phyloP scores from a whole-genome alignment of 2,797 vertebrate species.

The Argya squamiceps region DNA sequence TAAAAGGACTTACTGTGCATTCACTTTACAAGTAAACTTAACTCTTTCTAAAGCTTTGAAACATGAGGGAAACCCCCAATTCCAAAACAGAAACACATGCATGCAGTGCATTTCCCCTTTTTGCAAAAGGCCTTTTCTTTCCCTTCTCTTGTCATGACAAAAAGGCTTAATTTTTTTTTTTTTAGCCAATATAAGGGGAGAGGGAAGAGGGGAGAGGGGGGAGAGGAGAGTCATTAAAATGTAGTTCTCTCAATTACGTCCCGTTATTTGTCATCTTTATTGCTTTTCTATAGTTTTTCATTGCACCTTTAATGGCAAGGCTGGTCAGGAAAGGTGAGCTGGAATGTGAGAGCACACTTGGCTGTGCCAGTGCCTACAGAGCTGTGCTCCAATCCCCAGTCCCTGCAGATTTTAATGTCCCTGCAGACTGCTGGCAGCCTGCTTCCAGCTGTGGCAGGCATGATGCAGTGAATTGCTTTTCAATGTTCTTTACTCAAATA shows the following conservation, averaged over 20 bases:
- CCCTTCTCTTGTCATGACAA: slow-evolving; percentile 3
- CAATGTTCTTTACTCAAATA: slow-evolving; percentile 99
- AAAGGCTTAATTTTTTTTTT: slow-evolving; percentile 14
- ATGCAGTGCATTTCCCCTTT: background rate
- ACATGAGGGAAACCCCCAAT: background rate
- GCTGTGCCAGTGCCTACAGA: slow-evolving; percentile 80
- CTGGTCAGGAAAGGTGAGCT: slow-evolving; percentile 79
- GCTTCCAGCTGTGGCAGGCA: slow-evolving; percentile 98
- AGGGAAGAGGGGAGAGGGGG: slow-evolving; percentile 15
- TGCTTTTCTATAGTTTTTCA: slow-evolving; percentile 72
- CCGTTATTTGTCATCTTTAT: slow-evolving; percentile 78
- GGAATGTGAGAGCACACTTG: slow-evolving; percentile 76
- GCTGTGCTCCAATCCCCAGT: slow-evolving; percentile 79
- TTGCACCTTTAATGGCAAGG: slow-evolving; percentile 74
- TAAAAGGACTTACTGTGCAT: background rate
- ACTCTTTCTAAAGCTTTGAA: background rate
- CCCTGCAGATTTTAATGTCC: slow-evolving; percentile 88
- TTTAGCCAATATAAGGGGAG: background rate
- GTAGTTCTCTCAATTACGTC: slow-evolving; percentile 67
- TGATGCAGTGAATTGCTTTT: slow-evolving; percentile 94
- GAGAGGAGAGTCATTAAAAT: slow-evolving; percentile 68
- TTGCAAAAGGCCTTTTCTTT: background rate
- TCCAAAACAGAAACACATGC: background rate
- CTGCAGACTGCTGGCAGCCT: slow-evolving; percentile 88
- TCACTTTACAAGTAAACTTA: background rate